These are phyloP conservation scores for Camponotus pennsylvanicus DNA, from an alignment of 1,140 invertebrate genomes.

Conservation along the genomic window DNA sequence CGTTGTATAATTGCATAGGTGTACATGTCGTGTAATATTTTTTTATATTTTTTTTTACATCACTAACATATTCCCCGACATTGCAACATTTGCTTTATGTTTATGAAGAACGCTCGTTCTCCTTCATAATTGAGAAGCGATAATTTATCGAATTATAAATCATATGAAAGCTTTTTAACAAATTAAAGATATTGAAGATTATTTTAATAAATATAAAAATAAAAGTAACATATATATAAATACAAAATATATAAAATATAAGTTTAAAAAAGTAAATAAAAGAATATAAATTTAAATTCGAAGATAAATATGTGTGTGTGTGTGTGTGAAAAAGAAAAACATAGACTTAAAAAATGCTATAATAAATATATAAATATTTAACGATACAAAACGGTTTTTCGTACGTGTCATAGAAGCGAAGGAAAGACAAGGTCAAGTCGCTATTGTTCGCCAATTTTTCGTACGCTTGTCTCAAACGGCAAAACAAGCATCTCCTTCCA, in stretches of 20 bases:
- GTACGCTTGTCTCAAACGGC: slow-evolving; percentile 5
- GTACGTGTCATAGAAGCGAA: neutral
- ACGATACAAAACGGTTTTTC: neutral
- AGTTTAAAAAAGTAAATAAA: too few species aligned
- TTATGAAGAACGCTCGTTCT: neutral
- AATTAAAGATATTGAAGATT: too few species aligned
- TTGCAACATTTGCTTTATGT: neutral
- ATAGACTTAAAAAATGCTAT: neutral
- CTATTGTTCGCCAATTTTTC: slow-evolving; percentile 51
- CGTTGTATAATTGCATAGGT: neutral
- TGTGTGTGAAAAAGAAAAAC: too few species aligned
- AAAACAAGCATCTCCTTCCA: slow-evolving; percentile 58
- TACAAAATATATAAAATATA: too few species aligned
- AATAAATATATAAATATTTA: too few species aligned
- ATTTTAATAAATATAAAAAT: too few species aligned
- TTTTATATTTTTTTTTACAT: neutral
- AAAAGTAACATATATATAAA: too few species aligned
- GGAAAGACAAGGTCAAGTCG: slow-evolving; percentile 10
- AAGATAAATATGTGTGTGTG: too few species aligned
- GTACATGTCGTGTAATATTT: neutral
- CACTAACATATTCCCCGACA: neutral
- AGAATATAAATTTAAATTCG: too few species aligned
- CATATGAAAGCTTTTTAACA: too few species aligned
- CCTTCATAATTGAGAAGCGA: neutral
- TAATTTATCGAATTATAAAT: neutral